These are phyloP conservation scores for Cremastobaeus sp. DNA, from an alignment of 2,888 invertebrate species.

Conservation along the genomic window DNA sequence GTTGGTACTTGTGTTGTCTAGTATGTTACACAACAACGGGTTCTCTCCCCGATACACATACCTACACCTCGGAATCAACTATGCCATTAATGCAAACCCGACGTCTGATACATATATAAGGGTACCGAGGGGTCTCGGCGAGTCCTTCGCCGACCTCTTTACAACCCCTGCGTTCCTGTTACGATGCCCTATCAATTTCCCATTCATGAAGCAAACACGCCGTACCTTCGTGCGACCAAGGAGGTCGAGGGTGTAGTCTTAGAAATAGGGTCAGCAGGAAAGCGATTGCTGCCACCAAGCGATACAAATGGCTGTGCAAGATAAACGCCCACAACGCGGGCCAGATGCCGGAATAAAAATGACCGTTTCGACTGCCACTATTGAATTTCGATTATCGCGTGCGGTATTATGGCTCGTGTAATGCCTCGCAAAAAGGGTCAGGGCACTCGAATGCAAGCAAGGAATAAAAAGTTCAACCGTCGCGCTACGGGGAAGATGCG, in stretches of 20 bases:
- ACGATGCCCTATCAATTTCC: conserved; percentile 77
- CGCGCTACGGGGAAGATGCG: too few species aligned
- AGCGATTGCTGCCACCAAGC: not conserved
- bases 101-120: conserved; percentile 1
- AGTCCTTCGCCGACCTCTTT: conserved; percentile 69
- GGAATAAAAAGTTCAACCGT: too few species aligned
- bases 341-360: not conserved
- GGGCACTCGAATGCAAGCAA: too few species aligned
- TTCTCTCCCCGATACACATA: conserved; percentile 2
- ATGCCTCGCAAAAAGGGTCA: too few species aligned
- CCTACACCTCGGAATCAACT: conserved; percentile 19
- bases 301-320: too few species aligned
- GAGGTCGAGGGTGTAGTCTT: conserved; percentile 26
- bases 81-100: conserved; percentile 22
- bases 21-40: conserved; percentile 62
- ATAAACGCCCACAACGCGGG: not conserved
- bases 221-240: conserved; percentile 51
- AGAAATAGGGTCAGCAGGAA: conserved; percentile 21
- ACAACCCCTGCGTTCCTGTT: conserved; percentile 73
- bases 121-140: conserved; percentile 57
- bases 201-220: conserved; percentile 72
- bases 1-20: conserved; percentile 73
- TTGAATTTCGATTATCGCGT: conserved; percentile 1
- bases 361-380: not conserved
- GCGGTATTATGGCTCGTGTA: too few species aligned